A percentile compares a stretch with the other conserved stretches of the same genome.
Conservation (phyloP, 2,113 vertebrate genomes). For the Cyprinodon variegatus region DNA sequence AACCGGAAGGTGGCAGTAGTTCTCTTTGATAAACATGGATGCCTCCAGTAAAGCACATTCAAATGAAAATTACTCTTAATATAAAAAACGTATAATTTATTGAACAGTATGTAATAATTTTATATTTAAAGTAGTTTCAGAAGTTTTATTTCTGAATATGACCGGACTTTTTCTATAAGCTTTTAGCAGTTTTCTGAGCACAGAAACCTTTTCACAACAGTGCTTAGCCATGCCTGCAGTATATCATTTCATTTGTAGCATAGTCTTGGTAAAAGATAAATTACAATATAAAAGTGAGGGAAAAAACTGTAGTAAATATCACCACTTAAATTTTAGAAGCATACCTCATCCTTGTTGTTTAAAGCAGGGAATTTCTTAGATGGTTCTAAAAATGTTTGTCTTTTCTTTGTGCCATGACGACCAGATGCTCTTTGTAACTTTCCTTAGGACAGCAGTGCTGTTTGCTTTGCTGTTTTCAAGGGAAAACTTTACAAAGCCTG, state of each 20-base stretch:
- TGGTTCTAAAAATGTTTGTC: slow-evolving; percentile 7
- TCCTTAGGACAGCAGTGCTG: slow-evolving; percentile 2
- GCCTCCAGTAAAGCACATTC: too few species aligned
- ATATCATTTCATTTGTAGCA: background rate
- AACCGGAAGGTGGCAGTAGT: too few species aligned
- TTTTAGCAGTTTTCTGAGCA: background rate
- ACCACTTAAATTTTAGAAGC: background rate
- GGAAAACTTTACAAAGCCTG: slow-evolving; percentile 54
- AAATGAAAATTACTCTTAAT: too few species aligned
- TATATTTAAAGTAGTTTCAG: too few species aligned
- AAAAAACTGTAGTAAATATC: background rate
- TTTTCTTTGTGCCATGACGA: background rate
- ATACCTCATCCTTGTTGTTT: slow-evolving; percentile 1
- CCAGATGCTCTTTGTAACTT: background rate
- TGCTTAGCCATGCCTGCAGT: background rate
- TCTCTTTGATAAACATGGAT: too few species aligned
- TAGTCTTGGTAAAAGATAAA: too few species aligned
- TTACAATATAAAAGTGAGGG: background rate
- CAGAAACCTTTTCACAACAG: background rate
- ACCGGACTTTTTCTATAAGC: too few species aligned
- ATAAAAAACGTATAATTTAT: too few species aligned
- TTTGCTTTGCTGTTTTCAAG: background rate
- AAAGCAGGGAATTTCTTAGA: slow-evolving; percentile 12
- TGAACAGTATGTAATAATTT: too few species aligned
- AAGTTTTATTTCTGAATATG: too few species aligned